These are phyloP conservation scores for Grapholita molesta DNA, from an alignment of 1,140 invertebrate species.

Conservation along the genomic window DNA sequence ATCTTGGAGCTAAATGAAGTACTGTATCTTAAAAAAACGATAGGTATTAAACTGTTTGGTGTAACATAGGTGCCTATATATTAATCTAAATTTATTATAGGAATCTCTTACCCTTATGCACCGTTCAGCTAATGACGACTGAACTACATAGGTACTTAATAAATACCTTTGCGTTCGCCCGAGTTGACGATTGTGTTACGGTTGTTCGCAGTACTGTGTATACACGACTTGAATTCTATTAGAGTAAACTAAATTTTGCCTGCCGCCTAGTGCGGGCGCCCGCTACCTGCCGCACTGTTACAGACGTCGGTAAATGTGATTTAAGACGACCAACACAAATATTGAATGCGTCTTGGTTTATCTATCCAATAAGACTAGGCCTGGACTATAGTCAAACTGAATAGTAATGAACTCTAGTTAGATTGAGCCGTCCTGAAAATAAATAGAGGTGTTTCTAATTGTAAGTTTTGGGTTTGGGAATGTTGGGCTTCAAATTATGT, in stretches of 20 bases:
- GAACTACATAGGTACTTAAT: too few species aligned
- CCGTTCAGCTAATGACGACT: too few species aligned
- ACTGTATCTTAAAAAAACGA: too few species aligned
- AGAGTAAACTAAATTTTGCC: conserved; percentile 69
- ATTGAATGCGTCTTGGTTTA: conserved; percentile 55
- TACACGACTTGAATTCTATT: conserved; percentile 69
- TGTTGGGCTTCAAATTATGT: background rate
- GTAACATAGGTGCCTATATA: too few species aligned
- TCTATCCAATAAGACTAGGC: conserved; percentile 57
- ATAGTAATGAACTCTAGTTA: conserved; percentile 43
- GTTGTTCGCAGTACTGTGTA: conserved; percentile 40
- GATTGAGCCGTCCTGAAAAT: conserved; percentile 5
- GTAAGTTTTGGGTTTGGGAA: conserved; percentile 10
- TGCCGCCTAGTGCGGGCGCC: conserved; percentile 42
- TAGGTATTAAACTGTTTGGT: too few species aligned
- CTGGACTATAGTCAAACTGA: conserved; percentile 48
- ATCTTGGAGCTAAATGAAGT: too few species aligned
- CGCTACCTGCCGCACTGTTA: conserved; percentile 64
- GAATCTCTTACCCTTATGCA: too few species aligned
- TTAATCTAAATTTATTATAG: too few species aligned
- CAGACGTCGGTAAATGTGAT: conserved; percentile 60
- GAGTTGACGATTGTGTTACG: conserved; percentile 38
- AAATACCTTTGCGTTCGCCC: background rate
- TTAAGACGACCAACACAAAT: conserved; percentile 71
- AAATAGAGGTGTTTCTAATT: conserved; percentile 17